Evolutionary conservation across 2,888 invertebrate species (phyloP).

Genomic region (Ochlodes sylvanus): DNA sequence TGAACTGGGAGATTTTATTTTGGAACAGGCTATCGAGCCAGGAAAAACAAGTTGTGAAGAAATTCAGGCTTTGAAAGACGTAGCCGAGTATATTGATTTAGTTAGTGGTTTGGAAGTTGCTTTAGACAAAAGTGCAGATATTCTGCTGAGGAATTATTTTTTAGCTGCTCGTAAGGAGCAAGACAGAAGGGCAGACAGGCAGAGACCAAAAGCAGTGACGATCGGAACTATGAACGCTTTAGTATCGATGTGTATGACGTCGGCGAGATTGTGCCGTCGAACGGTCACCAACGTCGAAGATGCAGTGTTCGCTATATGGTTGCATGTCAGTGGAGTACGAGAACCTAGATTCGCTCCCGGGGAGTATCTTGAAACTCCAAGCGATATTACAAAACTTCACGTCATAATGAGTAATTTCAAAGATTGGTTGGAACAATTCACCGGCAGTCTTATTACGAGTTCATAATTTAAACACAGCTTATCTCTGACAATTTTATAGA

Average conservation of each 20-base stretch:
- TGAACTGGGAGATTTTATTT: constrained; percentile 64
- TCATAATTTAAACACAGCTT: background rate
- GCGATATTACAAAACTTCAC: constrained; percentile 61
- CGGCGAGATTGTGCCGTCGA: constrained; percentile 71
- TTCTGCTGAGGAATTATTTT: constrained; percentile 67
- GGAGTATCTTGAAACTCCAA: constrained; percentile 71
- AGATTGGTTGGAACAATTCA: constrained; percentile 71
- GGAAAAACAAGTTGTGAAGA: constrained; percentile 54
- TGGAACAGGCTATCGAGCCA: constrained; percentile 60
- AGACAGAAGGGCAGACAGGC: too few relatives aligned
- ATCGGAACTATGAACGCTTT: constrained; percentile 66
- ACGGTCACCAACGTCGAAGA: constrained; percentile 63
- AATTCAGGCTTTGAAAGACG: constrained; percentile 57
- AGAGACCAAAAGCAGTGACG: constrained; percentile 60
- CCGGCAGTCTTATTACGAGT: constrained; percentile 45
- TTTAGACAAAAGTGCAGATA: constrained; percentile 59
- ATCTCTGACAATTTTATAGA: background rate
- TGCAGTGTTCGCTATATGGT: constrained; percentile 76
- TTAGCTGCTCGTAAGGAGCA: constrained; percentile 71
- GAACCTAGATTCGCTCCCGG: constrained; percentile 73
- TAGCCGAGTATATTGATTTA: constrained; percentile 63
- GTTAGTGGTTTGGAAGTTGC: constrained; percentile 64
- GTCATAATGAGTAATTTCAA: constrained; percentile 66
- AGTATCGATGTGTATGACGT: constrained; percentile 61
- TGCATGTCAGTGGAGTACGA: constrained; percentile 69